phyloP scores from a whole-genome alignment of 1,140 invertebrate species.

The Trissolcus basalis region DNA sequence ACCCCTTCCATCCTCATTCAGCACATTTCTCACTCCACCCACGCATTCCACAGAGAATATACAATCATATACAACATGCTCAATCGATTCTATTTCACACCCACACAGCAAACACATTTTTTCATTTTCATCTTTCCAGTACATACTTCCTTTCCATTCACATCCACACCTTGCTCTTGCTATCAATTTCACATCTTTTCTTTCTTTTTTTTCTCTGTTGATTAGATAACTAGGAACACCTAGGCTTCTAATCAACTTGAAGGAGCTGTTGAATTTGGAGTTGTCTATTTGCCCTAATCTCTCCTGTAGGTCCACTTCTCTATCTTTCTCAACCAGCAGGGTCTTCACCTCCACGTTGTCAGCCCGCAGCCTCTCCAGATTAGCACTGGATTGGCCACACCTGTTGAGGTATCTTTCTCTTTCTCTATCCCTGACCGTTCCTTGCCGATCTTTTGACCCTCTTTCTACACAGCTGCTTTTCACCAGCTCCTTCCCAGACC shows the following conservation, averaged over 20 bases:
- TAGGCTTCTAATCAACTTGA: background rate
- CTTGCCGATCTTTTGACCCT: no score
- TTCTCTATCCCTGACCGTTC: no score
- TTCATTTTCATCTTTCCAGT: background rate
- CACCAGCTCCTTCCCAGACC: no score
- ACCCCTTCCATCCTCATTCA: constrained; percentile 1
- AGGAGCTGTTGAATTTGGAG: background rate
- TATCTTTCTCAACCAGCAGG: background rate
- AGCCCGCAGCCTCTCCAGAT: background rate
- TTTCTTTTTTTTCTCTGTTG: background rate
- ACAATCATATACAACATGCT: background rate
- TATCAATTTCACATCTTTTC: background rate
- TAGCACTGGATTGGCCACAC: background rate
- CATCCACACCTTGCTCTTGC: constrained; percentile 4
- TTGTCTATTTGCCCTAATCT: background rate
- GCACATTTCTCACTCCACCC: background rate
- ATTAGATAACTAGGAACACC: constrained; percentile 10
- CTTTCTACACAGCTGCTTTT: no score
- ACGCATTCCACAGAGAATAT: background rate
- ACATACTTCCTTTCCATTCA: constrained; percentile 1
- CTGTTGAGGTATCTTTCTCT: no score
- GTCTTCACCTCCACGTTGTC: background rate
- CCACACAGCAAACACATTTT: constrained; percentile 3
- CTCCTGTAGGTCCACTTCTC: background rate
- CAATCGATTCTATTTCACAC: background rate